Evolutionary conservation across 2,113 vertebrate species (phyloP), one percentile per base, ranked within the genome.

Genomic region (Amphiprion percula): DNA sequence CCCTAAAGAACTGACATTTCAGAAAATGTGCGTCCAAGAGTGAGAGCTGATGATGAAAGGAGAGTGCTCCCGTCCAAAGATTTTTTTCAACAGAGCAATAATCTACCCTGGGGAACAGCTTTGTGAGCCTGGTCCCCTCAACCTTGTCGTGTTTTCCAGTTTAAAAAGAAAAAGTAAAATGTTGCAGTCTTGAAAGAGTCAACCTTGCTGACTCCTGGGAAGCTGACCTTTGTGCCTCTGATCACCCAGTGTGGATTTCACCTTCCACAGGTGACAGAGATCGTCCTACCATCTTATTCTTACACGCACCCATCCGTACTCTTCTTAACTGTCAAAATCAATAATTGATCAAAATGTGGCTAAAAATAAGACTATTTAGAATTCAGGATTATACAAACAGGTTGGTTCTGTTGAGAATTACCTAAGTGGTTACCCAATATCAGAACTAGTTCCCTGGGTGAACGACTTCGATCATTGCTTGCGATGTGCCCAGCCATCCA

Each of bases 1-100:
- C 61, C 76, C 74, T 74, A 77, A 83, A 90, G 67, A 88, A 82
- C 70, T 92, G 90, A 90, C 92, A 94, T 93, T 93, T 92, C 8
- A 76, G 79, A 86, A 83, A 82, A 71, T 66, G 70, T 66, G 68
- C 39, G 63, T 77, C 88, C 73, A 87, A 73, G 85, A 87, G 77
- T 55, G 79, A 82, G 54, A 77, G 87, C 74, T 81, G 66, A 79
- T 83, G 76, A 81, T 61, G 70, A 64, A 65, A 59, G 86, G 44
- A 71, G 59, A 63, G 68, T 79, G 81, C 70, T 77, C n/a, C 73
- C 55, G 41, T 76, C 90, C 37, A 90, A 88, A 74, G 81, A 78
- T 82, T 50, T 67, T 65, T 58, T 72, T 47, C 39, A 26, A 77
- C 78, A 76, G 44, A 88, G 87, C 90, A 90, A 91, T 91, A 91